A percentile compares a stretch with the other conserved stretches of the same genome.
Evolutionary conservation across 2,888 invertebrate species (phyloP).

Genomic region (Smittia aterrima): DNA sequence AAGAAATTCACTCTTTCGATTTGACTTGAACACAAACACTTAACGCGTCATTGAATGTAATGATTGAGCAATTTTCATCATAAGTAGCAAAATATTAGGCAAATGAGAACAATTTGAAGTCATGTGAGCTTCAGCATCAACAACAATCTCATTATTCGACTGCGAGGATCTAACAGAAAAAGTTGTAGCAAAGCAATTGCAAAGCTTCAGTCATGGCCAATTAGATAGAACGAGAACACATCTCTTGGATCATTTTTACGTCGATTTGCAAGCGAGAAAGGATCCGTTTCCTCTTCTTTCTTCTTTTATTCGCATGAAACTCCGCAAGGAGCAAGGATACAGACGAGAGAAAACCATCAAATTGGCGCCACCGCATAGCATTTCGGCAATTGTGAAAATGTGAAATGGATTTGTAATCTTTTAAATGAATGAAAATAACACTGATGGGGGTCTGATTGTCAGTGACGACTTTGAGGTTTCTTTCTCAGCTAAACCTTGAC

Average conservation of each 20-base stretch:
- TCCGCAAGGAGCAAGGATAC: constrained; percentile 30
- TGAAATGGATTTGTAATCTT: constrained; percentile 31
- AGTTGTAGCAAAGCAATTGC: background rate
- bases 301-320: constrained; percentile 29
- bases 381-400: constrained; percentile 32
- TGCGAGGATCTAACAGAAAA: background rate
- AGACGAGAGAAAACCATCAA: constrained; percentile 20
- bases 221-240: background rate
- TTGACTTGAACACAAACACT: constrained; percentile 21
- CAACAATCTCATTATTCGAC: too few species aligned
- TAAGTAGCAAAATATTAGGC: background rate
- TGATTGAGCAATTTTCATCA: constrained; percentile 34
- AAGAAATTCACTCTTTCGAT: background rate
- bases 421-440: constrained; percentile 33
- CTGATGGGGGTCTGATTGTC: background rate
- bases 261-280: background rate
- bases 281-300: constrained; percentile 12
- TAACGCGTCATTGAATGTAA: constrained; percentile 41
- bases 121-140: background rate
- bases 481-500: background rate
- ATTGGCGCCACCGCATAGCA: constrained; percentile 36
- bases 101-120: background rate
- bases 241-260: background rate
- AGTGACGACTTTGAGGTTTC: background rate
- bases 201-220: background rate